Conservation (phyloP, 2,797 vertebrate genomes). For the Hybognathus amarus region DNA sequence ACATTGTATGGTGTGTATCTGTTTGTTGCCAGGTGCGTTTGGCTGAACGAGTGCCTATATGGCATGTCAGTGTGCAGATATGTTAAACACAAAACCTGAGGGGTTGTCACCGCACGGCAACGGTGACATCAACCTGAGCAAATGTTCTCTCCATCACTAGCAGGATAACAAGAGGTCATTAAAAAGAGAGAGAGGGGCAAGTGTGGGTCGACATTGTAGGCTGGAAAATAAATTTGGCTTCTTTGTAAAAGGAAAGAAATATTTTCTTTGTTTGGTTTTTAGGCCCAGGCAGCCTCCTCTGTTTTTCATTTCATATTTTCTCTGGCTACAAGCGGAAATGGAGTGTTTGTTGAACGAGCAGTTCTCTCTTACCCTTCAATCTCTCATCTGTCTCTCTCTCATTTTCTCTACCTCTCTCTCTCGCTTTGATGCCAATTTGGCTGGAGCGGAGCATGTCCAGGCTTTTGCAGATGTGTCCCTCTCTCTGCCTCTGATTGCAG, state of each 20-base stretch:
- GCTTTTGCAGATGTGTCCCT: slow-evolving; percentile 44
- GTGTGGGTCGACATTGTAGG: slow-evolving; percentile 30
- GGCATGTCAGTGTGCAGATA: slow-evolving; percentile 37
- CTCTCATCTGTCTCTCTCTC: slow-evolving; percentile 42
- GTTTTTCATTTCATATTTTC: slow-evolving; percentile 61
- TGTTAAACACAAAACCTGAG: slow-evolving; percentile 41
- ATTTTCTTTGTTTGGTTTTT: slow-evolving; percentile 51
- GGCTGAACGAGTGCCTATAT: slow-evolving; percentile 17
- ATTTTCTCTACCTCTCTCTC: slow-evolving; percentile 39
- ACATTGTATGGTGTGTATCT: slow-evolving; percentile 8
- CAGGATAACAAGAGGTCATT: slow-evolving; percentile 40
- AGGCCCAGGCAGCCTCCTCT: slow-evolving; percentile 30
- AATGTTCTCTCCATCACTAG: slow-evolving; percentile 42
- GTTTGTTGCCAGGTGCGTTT: slow-evolving; percentile 27
- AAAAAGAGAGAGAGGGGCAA: slow-evolving; percentile 21
- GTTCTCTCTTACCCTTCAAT: slow-evolving; percentile 46
- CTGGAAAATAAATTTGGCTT: slow-evolving; percentile 45
- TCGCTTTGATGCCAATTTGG: slow-evolving; percentile 55
- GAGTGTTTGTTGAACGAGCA: slow-evolving; percentile 55
- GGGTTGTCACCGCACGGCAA: not conserved
- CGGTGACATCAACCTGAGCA: slow-evolving; percentile 47
- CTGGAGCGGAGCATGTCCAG: slow-evolving; percentile 50
- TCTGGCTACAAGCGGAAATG: slow-evolving; percentile 47
- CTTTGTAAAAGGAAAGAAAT: slow-evolving; percentile 51
- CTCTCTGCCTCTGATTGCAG: slow-evolving; percentile 31